Percentiles rank a stretch among this genome's conserved stretches.
These are phyloP conservation scores for Rutilus rutilus DNA, from an alignment of 2,113 vertebrate genomes.

Conservation along the genomic window DNA sequence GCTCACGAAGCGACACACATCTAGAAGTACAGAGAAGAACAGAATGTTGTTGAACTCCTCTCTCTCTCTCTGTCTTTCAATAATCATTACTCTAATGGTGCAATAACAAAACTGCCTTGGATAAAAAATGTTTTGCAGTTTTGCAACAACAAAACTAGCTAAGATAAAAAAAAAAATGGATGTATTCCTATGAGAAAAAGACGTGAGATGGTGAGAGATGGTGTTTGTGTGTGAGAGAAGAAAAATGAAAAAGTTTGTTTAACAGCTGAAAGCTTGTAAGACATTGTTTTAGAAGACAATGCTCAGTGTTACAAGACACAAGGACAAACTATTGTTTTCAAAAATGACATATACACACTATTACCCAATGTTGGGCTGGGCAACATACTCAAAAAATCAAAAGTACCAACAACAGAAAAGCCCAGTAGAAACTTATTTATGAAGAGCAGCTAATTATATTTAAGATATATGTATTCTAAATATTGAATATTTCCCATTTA, in stretches of 20 bases:
- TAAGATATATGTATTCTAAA: not conserved
- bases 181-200: not conserved
- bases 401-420: not conserved
- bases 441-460: not conserved
- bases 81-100: conserved; percentile 5
- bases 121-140: not conserved
- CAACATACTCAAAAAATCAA: not conserved
- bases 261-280: not conserved
- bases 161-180: not conserved
- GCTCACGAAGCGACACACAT: not conserved
- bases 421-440: not conserved
- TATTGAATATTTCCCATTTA: not conserved
- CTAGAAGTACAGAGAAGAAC: not conserved
- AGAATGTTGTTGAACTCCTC: not conserved
- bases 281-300: not conserved
- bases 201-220: too few relatives aligned
- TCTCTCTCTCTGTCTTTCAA: not conserved
- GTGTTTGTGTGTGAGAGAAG: not conserved
- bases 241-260: not conserved
- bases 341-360: not conserved
- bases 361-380: not conserved
- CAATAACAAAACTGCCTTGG: not conserved
- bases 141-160: not conserved
- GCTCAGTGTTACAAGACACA: conserved; percentile 1
- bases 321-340: conserved; percentile 9